Percentiles rank a stretch among this genome's conserved stretches.
phyloP scores from a whole-genome alignment of 1,140 invertebrate genomes.

The Musca domestica region DNA sequence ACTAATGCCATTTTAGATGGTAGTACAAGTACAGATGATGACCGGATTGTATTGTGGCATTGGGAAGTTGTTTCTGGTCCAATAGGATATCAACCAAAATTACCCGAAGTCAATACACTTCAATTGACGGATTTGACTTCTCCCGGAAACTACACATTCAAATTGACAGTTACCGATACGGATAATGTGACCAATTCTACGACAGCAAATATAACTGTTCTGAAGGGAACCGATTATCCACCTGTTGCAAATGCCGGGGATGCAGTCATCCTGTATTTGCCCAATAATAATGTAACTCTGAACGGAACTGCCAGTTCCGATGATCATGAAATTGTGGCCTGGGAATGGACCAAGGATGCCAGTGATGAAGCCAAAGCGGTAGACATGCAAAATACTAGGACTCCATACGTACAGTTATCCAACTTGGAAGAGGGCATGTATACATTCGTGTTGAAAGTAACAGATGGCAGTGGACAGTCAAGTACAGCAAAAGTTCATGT shows the following conservation, averaged over 20 bases:
- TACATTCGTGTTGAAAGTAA: constrained; percentile 90
- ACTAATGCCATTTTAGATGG: constrained; percentile 87
- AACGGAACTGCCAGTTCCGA: constrained; percentile 90
- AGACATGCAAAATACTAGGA: constrained; percentile 91
- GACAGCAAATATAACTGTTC: constrained; percentile 83
- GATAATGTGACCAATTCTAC: constrained; percentile 84
- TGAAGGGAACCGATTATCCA: constrained; percentile 91
- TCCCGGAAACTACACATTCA: constrained; percentile 90
- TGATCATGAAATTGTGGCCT: constrained; percentile 86
- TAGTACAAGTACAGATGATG: constrained; percentile 70
- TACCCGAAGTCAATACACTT: constrained; percentile 78
- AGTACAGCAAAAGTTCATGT: constrained; percentile 85
- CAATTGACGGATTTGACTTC: constrained; percentile 77
- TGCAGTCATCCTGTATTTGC: constrained; percentile 86
- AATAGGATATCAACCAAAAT: constrained; percentile 77
- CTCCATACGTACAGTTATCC: constrained; percentile 74
- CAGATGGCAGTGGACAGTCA: constrained; percentile 82
- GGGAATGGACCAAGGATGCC: constrained; percentile 92
- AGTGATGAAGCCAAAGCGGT: constrained; percentile 80
- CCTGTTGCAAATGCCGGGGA: constrained; percentile 92
- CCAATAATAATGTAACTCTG: constrained; percentile 82
- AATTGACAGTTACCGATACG: constrained; percentile 89
- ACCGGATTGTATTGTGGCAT: constrained; percentile 80
- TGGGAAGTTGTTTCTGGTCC: constrained; percentile 89
- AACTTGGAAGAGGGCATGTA: constrained; percentile 92